Evolutionary conservation across 1,140 invertebrate species (phyloP), one percentile per base, ranked within the genome.

Genomic region (Zaprionus vittiger): DNA sequence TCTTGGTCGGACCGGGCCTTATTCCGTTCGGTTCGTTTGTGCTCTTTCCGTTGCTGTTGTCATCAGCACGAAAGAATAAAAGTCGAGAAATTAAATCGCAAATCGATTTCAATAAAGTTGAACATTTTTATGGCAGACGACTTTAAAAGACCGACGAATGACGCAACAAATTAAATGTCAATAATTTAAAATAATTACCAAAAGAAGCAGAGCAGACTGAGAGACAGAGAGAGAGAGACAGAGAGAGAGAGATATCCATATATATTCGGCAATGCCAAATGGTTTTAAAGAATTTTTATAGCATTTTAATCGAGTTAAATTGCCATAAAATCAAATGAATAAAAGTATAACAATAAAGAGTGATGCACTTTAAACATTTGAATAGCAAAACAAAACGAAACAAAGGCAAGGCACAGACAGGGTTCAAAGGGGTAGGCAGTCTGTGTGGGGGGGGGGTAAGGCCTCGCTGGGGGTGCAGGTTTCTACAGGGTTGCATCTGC

Each of bases 21-120:
- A 47, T 64, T 38, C 59, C 49, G 34, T 55, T 59, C 61, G 31
- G n/a, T 60, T 62, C 38, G n/a, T 22, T n/a, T 65, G 62, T 28
- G 24, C 11, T 31, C n/a, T 37, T 37, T 28, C 20, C 31, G 20
- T 38, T 65, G 17, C 56, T 31, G 83, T 81, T 85, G 83, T 86
- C 83, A 87, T 87, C 83, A 85, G 83, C 83, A 78, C 83, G 83
- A 34, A 34, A 83, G 86, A 75, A 86, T 87, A 86, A 86, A 86
- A 86, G 87, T 89, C 84, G 83, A 83, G 77, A 86, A 47, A 86
- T 86, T 86, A 86, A 86, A 89, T 77, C 87, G 66, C 68, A 79
- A 86, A 87, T 87, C 84, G 83, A 86, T 86, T 87, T 83, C 83
- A 89, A 87, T 86, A 86, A 87, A 87, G 73, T 87, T 89, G 59